Percentiles rank a stretch among this genome's conserved stretches.
Conservation (phyloP, 2,113 vertebrate species). For the Crocuta crocuta region DNA sequence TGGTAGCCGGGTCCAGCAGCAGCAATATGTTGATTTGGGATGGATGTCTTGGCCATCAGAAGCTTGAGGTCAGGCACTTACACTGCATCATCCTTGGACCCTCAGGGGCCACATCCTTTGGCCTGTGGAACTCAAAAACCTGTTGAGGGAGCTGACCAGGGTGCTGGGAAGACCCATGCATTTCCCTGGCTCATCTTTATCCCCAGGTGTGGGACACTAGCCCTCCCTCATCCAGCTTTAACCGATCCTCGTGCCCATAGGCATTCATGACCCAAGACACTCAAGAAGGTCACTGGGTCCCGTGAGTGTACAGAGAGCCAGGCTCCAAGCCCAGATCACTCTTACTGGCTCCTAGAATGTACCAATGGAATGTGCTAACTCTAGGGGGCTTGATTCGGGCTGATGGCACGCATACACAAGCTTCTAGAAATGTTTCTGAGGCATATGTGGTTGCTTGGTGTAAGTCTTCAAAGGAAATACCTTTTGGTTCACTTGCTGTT, state of each 20-base stretch:
- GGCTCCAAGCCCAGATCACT: neutral
- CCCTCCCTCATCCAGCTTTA: neutral
- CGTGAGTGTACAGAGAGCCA: neutral
- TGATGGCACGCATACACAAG: too few species aligned
- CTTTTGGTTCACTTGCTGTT: neutral
- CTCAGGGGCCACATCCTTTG: neutral
- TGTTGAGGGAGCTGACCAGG: fast-evolving
- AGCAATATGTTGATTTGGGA: too few species aligned
- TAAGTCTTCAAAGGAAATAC: neutral
- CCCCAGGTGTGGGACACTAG: neutral
- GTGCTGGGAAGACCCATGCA: fast-evolving
- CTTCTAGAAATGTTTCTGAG: neutral
- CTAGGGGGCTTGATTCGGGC: neutral
- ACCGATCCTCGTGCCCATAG: fast-evolving
- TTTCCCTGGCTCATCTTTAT: neutral
- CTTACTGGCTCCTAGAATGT: neutral
- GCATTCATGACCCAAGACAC: fast-evolving
- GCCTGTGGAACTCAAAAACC: neutral
- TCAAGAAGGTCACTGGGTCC: too few species aligned
- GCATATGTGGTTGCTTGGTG: fast-evolving
- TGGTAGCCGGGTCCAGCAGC: neutral
- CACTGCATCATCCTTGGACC: fast-evolving
- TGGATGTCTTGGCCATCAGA: too few species aligned
- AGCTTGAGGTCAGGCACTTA: neutral
- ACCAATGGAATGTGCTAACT: fast-evolving